Evolutionary conservation across 2,797 vertebrate genomes (phyloP), one percentile per base, ranked within the genome.

Genomic region (Diceros bicornis): DNA sequence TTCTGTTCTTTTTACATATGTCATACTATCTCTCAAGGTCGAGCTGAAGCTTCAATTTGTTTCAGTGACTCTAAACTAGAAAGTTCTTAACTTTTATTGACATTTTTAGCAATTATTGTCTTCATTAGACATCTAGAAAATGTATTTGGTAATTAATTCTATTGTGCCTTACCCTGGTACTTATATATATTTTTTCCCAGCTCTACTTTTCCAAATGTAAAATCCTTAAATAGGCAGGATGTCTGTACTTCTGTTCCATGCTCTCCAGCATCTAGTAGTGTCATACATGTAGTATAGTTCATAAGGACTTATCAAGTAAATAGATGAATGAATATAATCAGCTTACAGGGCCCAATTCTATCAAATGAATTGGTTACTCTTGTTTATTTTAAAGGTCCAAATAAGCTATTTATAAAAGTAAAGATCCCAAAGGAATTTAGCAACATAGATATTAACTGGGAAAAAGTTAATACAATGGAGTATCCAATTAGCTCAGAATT

Each of bases 401-500:
- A 77, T 85, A 64, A 74, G 47, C 25, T 32, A 52, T 83, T 94
- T 87, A 72, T 93, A 74, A 89, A 87, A 86, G 21, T 34, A 79
- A n/a, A 66, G 18, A 78, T 87, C 68, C 34, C 16, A 66, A 72
- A 72, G 2, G 25, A 79, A 84, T 44, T 61, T 81, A 93, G 79
- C 0, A 41, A 83, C 44, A 62, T 37, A 52, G 17, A 52, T 66
- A 93, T 37, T 82, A 83, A 78, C 27, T 64, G 14, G 1, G 55
- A 32, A 64, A 72, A 78, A 13, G n/a, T 82, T 94, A 95, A 89
- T 55, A 89, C 20, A 69, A 11, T 62, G 21, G 16, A 52, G 7
- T 21, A 77, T 64, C 20, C 57, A 94, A 87, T 97, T 95, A 97
- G 41, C 44, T 96, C 69, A 88, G 86, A 92, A 97, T 96, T 97